phyloP scores from a whole-genome alignment of 2,113 vertebrate genomes.

The Trematomus loennbergii region DNA sequence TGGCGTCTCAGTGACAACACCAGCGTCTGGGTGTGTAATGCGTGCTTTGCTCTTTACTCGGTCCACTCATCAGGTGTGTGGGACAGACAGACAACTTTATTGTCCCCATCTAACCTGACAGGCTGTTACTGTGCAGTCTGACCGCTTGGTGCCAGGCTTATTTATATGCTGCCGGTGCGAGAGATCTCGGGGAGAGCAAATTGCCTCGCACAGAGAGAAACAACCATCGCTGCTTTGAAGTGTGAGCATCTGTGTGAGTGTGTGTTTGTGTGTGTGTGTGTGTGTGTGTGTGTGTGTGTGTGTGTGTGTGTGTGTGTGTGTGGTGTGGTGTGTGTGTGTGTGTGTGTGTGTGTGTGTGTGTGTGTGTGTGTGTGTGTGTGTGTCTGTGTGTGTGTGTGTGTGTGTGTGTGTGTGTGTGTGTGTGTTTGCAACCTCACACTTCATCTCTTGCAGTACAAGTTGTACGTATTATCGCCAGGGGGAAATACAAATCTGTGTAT shows the following conservation, averaged over 20 bases:
- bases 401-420: conserved; percentile 28
- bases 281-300: background rate
- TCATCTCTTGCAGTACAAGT: conserved; percentile 40
- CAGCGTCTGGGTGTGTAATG: conserved; percentile 21
- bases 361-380: conserved; percentile 58
- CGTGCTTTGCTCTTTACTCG: conserved; percentile 18
- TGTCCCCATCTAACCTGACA: conserved; percentile 75
- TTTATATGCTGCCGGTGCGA: conserved; percentile 79
- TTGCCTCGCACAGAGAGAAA: conserved; percentile 69
- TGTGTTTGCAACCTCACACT: conserved; percentile 27
- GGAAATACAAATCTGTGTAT: conserved; percentile 35
- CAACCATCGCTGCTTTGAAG: conserved; percentile 75
- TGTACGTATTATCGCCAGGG: conserved; percentile 31
- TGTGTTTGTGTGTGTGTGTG: no score
- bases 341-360: background rate
- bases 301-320: conserved; percentile 33
- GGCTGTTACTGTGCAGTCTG: conserved; percentile 66
- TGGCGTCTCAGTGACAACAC: conserved; percentile 44
- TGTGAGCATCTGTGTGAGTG: conserved; percentile 58
- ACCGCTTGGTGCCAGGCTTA: conserved; percentile 70
- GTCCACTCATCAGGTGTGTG: conserved; percentile 48
- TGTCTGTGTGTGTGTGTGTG: conserved; percentile 11
- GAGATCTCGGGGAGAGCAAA: conserved; percentile 74
- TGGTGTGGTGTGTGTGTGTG: conserved; percentile 47
- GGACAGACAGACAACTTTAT: conserved; percentile 64